Base-by-base conservation (phyloP, 2,797 vertebrate genomes). In the Gouania willdenowi region DNA sequence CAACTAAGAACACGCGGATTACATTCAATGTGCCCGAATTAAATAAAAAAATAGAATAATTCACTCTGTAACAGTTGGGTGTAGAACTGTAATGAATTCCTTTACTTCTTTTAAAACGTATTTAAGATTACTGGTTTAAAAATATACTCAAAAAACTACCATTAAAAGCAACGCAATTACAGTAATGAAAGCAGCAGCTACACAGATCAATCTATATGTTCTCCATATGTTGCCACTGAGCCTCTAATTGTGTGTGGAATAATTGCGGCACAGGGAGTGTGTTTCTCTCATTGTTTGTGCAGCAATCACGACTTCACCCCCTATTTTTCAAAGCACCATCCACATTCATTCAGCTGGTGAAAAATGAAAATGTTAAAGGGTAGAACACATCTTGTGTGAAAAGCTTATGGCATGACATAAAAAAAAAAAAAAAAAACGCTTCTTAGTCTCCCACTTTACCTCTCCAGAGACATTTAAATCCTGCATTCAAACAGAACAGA, bases 391-490 rank as follows among this genome's bases (percentile, higher is more conserved):
- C 56, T 60, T 59, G 59, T 76, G 68, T 70, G 60, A 75, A 66
- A n/a, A 67, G 71, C 62, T 82, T 68, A 70, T 57, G 53, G 71
- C 46, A 21, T 61, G 53, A 70, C 70, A 74, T 59, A 20, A 20
- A 20, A 10, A 10, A 10, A 10, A 10, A 10, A 10, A 10, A 10
- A n/a, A 66, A 68, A 76, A 80, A 68, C 53, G 45, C 47, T 58
- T 56, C 65, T 66, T 72, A 57, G 57, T 75, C 66, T 45, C 63
- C 65, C 67, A 60, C 74, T 68, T 52, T 52, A 70, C 60, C 62
- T 62, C 67, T 79, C 51, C 38, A 16, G 53, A 60, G 72, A 72
- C 59, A 75, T 78, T 61, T 76, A 75, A 78, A 81, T 71, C 67
- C 69, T 25, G 41, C 50, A 64, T 84, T 78, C 58, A 73, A 64